These are phyloP conservation scores for Melanotaenia trifasciata DNA, from an alignment of 2,797 vertebrate genomes.

Conservation along the genomic window DNA sequence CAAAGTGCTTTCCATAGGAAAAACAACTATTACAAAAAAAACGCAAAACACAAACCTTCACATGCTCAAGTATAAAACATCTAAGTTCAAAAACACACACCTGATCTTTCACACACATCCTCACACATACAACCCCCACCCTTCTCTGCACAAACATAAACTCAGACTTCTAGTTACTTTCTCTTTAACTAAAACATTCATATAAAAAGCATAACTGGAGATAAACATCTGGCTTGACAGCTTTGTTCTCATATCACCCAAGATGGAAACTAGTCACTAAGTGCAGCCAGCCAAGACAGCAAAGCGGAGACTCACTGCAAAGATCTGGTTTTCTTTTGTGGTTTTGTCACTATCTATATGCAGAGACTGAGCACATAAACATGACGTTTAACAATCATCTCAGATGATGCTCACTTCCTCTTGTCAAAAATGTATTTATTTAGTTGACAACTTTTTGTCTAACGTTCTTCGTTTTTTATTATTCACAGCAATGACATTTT, in stretches of 20 bases:
- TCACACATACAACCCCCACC: too few species aligned
- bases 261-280: constrained; percentile 21
- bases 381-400: background rate
- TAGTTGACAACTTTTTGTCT: background rate
- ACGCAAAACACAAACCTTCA: too few species aligned
- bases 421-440: background rate
- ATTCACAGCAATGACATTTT: background rate
- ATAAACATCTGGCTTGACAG: too few species aligned
- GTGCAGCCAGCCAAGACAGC: background rate
- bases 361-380: background rate
- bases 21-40: too few species aligned
- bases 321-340: background rate
- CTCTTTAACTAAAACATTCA: too few species aligned
- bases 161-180: too few species aligned
- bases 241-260: constrained; percentile 6
- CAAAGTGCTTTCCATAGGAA: too few species aligned
- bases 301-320: background rate
- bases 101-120: too few species aligned
- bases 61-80: too few species aligned
- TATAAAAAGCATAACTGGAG: too few species aligned
- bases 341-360: background rate
- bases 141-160: too few species aligned
- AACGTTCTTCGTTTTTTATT: background rate
- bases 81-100: too few species aligned
- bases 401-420: background rate